A percentile compares a stretch with the other conserved stretches of the same genome.
Conservation (phyloP, 2,888 invertebrate genomes). For the Chrysina gloriosa region DNA sequence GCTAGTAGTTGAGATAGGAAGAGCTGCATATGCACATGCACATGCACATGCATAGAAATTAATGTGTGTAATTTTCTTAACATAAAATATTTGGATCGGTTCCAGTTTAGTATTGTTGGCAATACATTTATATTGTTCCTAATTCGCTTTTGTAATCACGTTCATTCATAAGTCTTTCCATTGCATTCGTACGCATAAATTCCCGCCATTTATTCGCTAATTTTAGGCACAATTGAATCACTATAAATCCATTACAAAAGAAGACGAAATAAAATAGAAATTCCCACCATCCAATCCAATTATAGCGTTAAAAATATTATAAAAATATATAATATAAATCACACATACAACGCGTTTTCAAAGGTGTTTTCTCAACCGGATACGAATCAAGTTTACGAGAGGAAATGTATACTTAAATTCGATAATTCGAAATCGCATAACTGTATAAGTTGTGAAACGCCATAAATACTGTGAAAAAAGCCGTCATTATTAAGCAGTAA, state of each 20-base stretch:
- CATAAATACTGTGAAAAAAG: conserved; percentile 11
- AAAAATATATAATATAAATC: background rate
- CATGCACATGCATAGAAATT: too few relatives aligned
- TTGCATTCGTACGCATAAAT: conserved; percentile 24
- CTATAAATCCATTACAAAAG: conserved; percentile 19
- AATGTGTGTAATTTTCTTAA: too few relatives aligned
- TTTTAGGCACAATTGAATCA: conserved; percentile 13
- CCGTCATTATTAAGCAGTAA: background rate
- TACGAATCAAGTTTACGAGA: background rate
- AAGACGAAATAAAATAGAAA: conserved; percentile 19
- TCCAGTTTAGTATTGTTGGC: too few relatives aligned
- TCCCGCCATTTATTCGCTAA: conserved; percentile 10
- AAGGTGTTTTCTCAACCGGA: too few relatives aligned
- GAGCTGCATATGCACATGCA: too few relatives aligned
- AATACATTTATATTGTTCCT: too few relatives aligned
- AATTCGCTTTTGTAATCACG: too few relatives aligned
- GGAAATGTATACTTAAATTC: conserved; percentile 1
- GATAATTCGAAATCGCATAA: conserved; percentile 5
- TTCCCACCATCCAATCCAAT: background rate
- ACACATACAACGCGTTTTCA: background rate
- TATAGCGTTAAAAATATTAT: background rate
- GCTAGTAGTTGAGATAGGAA: too few relatives aligned
- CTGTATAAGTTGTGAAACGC: conserved; percentile 9
- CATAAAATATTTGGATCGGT: too few relatives aligned
- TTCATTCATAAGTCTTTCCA: too few relatives aligned